phyloP scores from a whole-genome alignment of 2,888 invertebrate species.

The Synanthedon vespiformis region DNA sequence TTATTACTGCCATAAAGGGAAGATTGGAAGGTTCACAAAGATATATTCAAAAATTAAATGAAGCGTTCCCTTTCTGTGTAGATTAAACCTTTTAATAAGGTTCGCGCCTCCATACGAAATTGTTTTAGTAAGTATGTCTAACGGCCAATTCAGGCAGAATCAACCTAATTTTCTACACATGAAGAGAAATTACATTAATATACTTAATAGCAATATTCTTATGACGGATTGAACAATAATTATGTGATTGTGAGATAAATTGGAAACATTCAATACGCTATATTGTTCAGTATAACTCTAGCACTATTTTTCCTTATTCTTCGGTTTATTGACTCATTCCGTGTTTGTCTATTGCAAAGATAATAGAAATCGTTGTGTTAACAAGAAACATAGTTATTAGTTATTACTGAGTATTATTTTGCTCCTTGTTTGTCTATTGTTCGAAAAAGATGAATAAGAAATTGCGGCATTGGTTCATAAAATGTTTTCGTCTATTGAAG shows the following conservation, averaged over 20 bases:
- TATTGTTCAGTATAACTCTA: background rate
- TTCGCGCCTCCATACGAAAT: slow-evolving; percentile 41
- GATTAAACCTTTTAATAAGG: slow-evolving; percentile 52
- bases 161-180: slow-evolving; percentile 49
- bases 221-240: slow-evolving; percentile 1
- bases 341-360: background rate
- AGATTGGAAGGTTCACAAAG: slow-evolving; percentile 21
- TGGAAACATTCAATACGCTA: slow-evolving; percentile 11
- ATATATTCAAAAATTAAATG: slow-evolving; percentile 44
- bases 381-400: background rate
- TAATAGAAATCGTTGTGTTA: background rate
- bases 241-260: slow-evolving; percentile 21
- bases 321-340: background rate
- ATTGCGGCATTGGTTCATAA: no score
- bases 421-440: background rate
- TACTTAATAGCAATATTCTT: slow-evolving; percentile 29
- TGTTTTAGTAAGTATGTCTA: slow-evolving; percentile 54
- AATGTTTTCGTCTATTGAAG: no score
- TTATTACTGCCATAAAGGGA: slow-evolving; percentile 8
- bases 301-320: no score
- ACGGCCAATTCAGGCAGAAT: slow-evolving; percentile 49
- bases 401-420: background rate
- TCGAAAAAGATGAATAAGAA: no score
- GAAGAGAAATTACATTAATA: slow-evolving; percentile 55
- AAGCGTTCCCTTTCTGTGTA: slow-evolving; percentile 30